Base-by-base conservation (phyloP, 2,888 invertebrate species). In the Desoria tigrina region DNA sequence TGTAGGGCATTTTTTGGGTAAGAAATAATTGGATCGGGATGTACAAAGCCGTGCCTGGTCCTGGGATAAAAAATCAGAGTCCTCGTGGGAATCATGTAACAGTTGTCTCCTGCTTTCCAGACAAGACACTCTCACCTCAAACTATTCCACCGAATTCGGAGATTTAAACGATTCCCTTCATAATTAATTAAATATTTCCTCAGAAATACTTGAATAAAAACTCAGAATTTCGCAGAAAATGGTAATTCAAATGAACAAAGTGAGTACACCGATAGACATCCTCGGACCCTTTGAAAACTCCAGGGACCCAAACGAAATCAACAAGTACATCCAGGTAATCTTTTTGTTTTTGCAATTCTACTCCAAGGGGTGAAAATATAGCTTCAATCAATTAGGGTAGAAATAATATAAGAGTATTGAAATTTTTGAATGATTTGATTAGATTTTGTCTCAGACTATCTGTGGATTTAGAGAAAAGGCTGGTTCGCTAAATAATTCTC, bases 301-400 rank as follows among this genome's bases (percentile, higher is more conserved):
- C 16, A 37, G 66, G 27, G 63, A 66, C 54, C 66, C 66, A 4
- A n/a, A 59, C 4, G 42, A 62, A 7, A 51, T 66, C 28, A 66
- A 66, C 42, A 45, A 23, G 27, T 58, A 66, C 42, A 53, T 66
- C 39, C 62, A 66, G 66, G 66, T 66, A 21, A 24, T 7, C 11
- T 11, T n/a, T n/a, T n/a, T n/a, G n/a, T n/a, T n/a, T n/a, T n/a
- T n/a, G n/a, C n/a, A n/a, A n/a, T n/a, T 7, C 32, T 32, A 32
- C 32, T 32, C 32, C 4, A 32, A 32, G n/a, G n/a, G n/a, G n/a
- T n/a, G n/a, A n/a, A n/a, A n/a, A n/a, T n/a, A n/a, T n/a, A n/a
- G n/a, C n/a, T n/a, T n/a, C n/a, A n/a, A 7, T 50, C 18, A 18
- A 45, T 45, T 45, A 11, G 21, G 45, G 6, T 45, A 45, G 21